Evolutionary conservation across 2,888 invertebrate genomes (phyloP).

Genomic region (Archaeoteleia sp.): DNA sequence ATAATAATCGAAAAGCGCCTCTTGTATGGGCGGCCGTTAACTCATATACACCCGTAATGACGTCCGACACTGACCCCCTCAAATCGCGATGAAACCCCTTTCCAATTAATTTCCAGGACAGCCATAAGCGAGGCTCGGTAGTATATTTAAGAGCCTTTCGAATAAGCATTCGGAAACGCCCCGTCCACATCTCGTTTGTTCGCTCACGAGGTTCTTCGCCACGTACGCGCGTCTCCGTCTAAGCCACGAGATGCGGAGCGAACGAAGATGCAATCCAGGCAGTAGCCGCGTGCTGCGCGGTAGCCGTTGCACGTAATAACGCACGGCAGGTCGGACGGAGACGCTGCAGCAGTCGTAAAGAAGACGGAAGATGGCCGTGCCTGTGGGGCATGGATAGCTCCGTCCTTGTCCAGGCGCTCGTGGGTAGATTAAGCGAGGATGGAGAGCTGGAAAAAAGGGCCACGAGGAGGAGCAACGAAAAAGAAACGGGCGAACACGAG

Average conservation of each 20-base stretch:
- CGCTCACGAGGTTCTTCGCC: background rate
- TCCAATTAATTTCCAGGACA: conserved; percentile 42
- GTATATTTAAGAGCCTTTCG: conserved; percentile 47
- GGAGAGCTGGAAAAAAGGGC: conserved; percentile 20
- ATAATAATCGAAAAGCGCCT: no score
- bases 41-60: conserved; percentile 30
- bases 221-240: conserved; percentile 38
- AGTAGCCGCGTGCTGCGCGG: conserved; percentile 64
- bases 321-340: conserved; percentile 53
- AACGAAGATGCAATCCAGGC: conserved; percentile 41
- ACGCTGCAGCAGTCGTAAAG: conserved; percentile 27
- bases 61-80: conserved; percentile 32
- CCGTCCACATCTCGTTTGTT: background rate
- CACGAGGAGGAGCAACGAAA: background rate
- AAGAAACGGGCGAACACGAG: conserved; percentile 16
- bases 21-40: conserved; percentile 10
- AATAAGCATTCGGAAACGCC: conserved; percentile 50
- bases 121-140: conserved; percentile 53
- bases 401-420: conserved; percentile 30
- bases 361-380: conserved; percentile 28
- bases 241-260: conserved; percentile 33
- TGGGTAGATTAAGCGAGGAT: conserved; percentile 34
- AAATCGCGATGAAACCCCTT: conserved; percentile 27
- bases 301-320: conserved; percentile 66
- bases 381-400: conserved; percentile 5